Percentiles rank a stretch among this genome's conserved stretches.
These are phyloP conservation scores for Sarcophaga carnaria DNA, from an alignment of 2,888 invertebrate species.

Conservation along the genomic window DNA sequence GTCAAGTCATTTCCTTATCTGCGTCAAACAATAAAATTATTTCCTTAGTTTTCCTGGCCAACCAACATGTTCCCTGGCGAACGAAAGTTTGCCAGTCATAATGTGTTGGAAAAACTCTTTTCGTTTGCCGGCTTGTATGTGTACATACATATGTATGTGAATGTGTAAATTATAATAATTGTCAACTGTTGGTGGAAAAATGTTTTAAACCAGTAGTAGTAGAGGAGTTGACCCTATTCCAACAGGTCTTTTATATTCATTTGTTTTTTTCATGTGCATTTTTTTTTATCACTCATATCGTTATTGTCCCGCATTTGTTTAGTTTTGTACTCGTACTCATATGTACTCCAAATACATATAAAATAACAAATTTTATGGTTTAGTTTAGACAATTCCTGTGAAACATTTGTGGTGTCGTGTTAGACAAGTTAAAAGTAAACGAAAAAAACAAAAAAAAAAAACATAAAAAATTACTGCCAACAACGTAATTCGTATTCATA, in stretches of 20 bases:
- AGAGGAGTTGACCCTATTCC: constrained; percentile 15
- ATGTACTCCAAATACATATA: not conserved
- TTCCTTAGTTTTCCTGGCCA: constrained; percentile 45
- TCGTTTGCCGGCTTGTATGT: not conserved
- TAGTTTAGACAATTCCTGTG: constrained; percentile 47
- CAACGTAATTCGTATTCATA: not conserved
- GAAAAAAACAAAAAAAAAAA: not conserved
- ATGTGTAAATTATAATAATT: constrained; percentile 33
- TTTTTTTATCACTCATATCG: not conserved
- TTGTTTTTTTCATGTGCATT: not conserved
- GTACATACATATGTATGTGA: not conserved
- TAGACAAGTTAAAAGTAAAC: not conserved
- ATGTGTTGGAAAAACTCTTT: not conserved
- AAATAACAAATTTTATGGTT: constrained; percentile 40
- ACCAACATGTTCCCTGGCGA: constrained; percentile 15
- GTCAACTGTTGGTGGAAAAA: constrained; percentile 37
- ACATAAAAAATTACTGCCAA: not conserved
- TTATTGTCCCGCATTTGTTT: not conserved
- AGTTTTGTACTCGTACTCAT: not conserved
- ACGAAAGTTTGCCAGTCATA: constrained; percentile 28
- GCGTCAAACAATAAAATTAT: constrained; percentile 14
- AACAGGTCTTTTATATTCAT: constrained; percentile 10
- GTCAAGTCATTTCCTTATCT: constrained; percentile 61
- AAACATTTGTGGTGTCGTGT: constrained; percentile 47
- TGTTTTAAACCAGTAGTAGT: not conserved